Conservation (phyloP, 30 jellyfish, hydroid and myxozoan species). For the Aurelia sp. region DNA sequence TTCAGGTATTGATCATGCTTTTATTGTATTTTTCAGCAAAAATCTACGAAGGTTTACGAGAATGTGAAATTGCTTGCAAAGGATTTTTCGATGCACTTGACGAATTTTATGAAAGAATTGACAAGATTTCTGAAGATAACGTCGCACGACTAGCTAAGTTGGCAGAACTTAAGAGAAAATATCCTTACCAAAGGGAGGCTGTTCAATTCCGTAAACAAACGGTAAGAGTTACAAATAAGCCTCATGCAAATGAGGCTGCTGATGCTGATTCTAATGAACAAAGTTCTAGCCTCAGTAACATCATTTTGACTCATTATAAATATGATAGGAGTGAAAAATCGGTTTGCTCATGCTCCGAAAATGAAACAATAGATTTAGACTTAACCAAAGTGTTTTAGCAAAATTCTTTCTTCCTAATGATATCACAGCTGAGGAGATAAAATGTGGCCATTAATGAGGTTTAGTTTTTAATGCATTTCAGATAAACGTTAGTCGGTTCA, state of each 20-base stretch:
- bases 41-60: background rate
- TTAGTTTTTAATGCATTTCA: no score
- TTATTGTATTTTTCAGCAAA: background rate
- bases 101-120: conserved; percentile 4
- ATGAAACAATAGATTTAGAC: no score
- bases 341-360: no score
- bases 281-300: background rate
- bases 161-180: background rate
- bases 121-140: background rate
- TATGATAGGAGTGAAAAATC: background rate
- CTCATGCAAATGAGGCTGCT: background rate
- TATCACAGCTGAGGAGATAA: no score
- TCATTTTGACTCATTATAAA: background rate
- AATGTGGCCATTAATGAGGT: no score
- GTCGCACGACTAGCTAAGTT: background rate
- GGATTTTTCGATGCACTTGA: conserved; percentile 27
- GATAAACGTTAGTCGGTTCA: no score
- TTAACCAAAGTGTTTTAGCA: no score
- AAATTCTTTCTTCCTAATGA: no score
- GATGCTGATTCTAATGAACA: background rate
- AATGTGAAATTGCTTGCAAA: conserved; percentile 17
- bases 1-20: no score
- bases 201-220: background rate
- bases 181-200: background rate
- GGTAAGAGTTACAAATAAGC: background rate